Evolutionary conservation across 2,113 vertebrate genomes (phyloP).

Genomic region (Centropus bengalensis): DNA sequence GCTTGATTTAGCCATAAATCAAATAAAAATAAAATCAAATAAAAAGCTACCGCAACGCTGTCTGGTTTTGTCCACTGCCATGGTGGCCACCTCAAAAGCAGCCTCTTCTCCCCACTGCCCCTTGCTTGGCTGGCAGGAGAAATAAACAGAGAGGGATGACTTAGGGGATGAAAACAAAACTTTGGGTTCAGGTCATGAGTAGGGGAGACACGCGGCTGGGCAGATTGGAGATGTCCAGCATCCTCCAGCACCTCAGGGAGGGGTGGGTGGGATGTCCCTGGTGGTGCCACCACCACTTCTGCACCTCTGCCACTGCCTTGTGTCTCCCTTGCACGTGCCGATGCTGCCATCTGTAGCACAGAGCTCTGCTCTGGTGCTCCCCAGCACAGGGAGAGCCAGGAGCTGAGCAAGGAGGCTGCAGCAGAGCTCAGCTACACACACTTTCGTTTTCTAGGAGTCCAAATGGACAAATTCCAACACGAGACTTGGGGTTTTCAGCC

Average conservation of each 20-base stretch:
- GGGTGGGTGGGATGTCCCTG: not conserved
- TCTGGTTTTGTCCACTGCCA: not conserved
- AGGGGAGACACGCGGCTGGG: not conserved
- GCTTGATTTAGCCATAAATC: no score
- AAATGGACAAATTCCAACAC: not conserved
- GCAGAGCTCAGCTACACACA: not conserved
- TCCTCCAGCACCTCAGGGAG: not conserved
- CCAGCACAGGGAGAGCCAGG: not conserved
- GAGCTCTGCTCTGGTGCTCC: not conserved
- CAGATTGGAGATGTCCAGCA: not conserved
- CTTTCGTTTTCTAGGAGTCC: not conserved
- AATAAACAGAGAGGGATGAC: not conserved
- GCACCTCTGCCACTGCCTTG: accelerated
- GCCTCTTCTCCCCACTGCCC: not conserved
- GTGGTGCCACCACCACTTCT: not conserved
- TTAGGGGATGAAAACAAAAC: not conserved
- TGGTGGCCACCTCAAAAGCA: not conserved
- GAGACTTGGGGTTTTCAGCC: not conserved
- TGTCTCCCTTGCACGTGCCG: not conserved
- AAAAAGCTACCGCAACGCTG: not conserved
- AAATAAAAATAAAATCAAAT: no score
- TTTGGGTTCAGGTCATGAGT: not conserved
- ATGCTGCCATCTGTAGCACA: conserved; percentile 49
- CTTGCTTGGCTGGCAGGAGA: not conserved
- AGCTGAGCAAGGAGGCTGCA: not conserved